A percentile compares a stretch with the other conserved stretches of the same genome.
Evolutionary conservation across 2,113 vertebrate genomes (phyloP).

Genomic region (Scomber colias): DNA sequence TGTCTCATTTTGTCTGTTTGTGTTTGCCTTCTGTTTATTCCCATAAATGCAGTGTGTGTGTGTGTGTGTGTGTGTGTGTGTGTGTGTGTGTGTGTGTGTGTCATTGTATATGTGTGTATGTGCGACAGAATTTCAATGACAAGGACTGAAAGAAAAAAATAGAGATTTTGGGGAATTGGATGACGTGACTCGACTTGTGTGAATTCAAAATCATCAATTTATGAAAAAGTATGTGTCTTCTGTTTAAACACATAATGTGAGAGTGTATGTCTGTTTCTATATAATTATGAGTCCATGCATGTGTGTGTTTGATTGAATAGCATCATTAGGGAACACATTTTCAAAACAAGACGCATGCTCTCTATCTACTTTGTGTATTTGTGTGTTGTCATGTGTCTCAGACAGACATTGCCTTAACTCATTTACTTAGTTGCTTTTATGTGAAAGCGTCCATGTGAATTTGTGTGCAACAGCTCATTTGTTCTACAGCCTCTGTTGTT

Average conservation of each 20-base stretch:
- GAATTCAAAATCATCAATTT: background rate
- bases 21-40: background rate
- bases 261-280: background rate
- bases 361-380: background rate
- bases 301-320: constrained; percentile 1
- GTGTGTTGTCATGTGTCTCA: background rate
- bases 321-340: background rate
- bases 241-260: background rate
- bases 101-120: too few relatives aligned
- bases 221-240: background rate
- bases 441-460: background rate
- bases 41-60: too few relatives aligned
- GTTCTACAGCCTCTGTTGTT: constrained; percentile 50
- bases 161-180: too few relatives aligned
- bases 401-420: constrained; percentile 4
- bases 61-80: too few relatives aligned
- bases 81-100: too few relatives aligned
- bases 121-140: background rate
- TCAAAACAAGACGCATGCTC: constrained; percentile 12
- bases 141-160: background rate
- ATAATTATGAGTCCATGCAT: background rate
- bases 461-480: constrained; percentile 41
- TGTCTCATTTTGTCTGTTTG: too few relatives aligned
- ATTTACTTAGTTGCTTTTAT: constrained; percentile 15
- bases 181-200: background rate